phyloP scores from a whole-genome alignment of 2,113 vertebrate genomes.

The Gymnogyps californianus region DNA sequence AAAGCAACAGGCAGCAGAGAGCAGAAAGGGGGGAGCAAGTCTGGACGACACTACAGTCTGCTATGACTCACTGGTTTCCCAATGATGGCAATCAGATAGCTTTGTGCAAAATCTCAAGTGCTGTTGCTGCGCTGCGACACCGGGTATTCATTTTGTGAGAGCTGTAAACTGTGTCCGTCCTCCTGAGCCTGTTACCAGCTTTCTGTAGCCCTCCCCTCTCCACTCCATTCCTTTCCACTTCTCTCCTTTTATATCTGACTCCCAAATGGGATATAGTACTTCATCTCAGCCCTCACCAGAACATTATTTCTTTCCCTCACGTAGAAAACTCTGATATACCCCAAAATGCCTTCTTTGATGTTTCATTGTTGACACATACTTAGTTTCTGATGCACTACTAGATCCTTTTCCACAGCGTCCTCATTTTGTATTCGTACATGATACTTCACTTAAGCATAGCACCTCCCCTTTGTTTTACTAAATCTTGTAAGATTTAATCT shows the following conservation, averaged over 20 bases:
- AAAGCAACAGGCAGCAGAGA: neutral
- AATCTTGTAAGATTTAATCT: neutral
- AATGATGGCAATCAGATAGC: neutral
- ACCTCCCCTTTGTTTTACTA: neutral
- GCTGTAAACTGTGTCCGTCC: neutral
- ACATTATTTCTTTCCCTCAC: neutral
- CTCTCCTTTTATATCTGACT: neutral
- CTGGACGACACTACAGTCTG: neutral
- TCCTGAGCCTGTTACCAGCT: neutral
- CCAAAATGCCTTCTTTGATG: neutral
- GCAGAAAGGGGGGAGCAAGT: neutral
- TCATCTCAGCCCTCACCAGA: neutral
- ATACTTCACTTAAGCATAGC: neutral
- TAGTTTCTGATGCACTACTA: neutral
- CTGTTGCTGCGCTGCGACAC: rapidly evolving
- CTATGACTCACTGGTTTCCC: neutral
- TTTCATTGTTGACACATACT: neutral
- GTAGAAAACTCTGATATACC: neutral
- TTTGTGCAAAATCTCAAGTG: neutral
- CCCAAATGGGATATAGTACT: neutral
- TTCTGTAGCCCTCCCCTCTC: neutral
- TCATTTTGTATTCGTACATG: neutral
- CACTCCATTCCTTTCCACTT: neutral
- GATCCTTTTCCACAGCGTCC: neutral
- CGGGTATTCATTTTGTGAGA: neutral